Percentiles rank a stretch among this genome's conserved stretches.
Conservation (phyloP, 2,888 invertebrate species). For the Bimastos eiseni region DNA sequence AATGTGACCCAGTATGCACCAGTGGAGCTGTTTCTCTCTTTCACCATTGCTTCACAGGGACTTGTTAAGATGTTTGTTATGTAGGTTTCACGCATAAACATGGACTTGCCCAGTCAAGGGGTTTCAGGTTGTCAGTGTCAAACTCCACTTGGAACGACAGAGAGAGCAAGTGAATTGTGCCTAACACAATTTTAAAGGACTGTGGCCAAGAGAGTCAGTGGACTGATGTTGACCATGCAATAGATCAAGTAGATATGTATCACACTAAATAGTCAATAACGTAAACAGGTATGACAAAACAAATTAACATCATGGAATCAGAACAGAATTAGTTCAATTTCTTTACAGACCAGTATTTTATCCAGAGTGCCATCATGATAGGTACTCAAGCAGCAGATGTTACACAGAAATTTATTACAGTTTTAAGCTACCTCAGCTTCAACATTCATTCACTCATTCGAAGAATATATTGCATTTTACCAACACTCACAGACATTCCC, state of each 20-base stretch:
- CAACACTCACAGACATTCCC: background rate
- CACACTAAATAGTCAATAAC: background rate
- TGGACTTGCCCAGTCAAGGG: no score
- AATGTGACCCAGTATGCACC: no score
- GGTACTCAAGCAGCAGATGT: background rate
- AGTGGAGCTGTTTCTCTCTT: no score
- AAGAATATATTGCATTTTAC: no score
- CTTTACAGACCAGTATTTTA: background rate
- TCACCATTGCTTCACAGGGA: no score
- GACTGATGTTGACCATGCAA: background rate
- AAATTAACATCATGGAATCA: conserved; percentile 3
- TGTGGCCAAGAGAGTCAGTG: no score
- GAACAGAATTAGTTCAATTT: background rate
- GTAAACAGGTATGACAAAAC: background rate
- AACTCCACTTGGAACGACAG: no score
- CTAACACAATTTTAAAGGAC: no score
- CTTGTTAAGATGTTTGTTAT: no score
- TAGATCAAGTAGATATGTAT: background rate
- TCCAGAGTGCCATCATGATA: background rate
- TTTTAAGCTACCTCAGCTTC: background rate
- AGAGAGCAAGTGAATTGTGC: no score
- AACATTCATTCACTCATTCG: background rate
- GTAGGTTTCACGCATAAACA: no score
- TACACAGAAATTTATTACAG: background rate
- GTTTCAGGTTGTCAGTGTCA: no score